Percentiles rank a stretch among this genome's conserved stretches.
phyloP scores from a whole-genome alignment of 2,797 vertebrate species.

The Oreochromis mossambicus region DNA sequence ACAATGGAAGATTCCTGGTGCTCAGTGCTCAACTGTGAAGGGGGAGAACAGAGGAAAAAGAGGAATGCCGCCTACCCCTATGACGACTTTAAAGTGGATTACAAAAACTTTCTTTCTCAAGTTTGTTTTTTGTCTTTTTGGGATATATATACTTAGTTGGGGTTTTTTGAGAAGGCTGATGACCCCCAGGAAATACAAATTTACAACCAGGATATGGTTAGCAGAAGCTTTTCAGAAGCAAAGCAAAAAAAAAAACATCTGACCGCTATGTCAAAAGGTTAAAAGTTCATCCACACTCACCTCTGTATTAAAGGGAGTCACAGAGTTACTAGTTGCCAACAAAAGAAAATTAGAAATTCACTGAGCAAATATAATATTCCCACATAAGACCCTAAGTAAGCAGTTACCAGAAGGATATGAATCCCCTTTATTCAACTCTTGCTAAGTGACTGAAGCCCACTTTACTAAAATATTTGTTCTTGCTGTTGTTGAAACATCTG shows the following conservation, averaged over 20 bases:
- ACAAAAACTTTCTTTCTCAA: neutral
- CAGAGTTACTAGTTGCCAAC: neutral
- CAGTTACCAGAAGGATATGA: neutral
- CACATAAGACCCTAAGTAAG: neutral
- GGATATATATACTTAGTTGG: neutral
- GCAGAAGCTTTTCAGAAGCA: neutral
- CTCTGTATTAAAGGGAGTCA: neutral
- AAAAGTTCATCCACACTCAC: neutral
- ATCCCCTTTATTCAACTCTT: neutral
- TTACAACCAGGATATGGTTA: neutral
- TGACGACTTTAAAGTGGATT: neutral
- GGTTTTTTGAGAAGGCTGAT: neutral
- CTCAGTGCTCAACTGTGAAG: neutral
- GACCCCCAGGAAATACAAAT: neutral
- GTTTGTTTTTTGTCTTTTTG: neutral
- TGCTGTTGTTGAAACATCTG: neutral
- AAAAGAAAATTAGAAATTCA: neutral
- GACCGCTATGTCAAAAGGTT: neutral
- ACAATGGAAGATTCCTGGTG: constrained; percentile 69
- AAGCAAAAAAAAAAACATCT: neutral
- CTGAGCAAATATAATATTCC: neutral
- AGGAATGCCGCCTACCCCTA: constrained; percentile 23
- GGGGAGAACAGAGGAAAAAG: neutral
- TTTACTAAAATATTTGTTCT: neutral
- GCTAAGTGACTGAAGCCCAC: neutral